phyloP scores from a whole-genome alignment of 2,113 vertebrate genomes.

The Gambusia holbrooki region DNA sequence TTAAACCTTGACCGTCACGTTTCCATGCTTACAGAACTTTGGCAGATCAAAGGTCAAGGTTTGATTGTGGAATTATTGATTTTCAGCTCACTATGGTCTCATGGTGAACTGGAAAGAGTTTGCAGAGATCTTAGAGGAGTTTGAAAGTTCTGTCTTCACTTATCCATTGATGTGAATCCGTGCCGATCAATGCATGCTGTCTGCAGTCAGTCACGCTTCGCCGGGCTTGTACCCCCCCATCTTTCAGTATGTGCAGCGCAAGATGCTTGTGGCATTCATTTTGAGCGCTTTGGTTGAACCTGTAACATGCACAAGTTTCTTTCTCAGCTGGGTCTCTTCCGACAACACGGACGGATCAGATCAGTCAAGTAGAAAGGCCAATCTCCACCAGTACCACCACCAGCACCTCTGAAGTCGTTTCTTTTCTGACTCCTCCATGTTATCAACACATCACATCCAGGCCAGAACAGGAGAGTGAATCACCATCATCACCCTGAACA shows the following conservation, averaged over 20 bases:
- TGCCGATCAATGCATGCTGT: too few species aligned
- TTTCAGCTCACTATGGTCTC: too few species aligned
- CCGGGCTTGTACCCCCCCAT: too few species aligned
- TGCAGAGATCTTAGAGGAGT: too few species aligned
- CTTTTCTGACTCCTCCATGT: slow-evolving; percentile 28
- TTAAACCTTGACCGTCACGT: too few species aligned
- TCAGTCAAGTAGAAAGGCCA: slow-evolving; percentile 45
- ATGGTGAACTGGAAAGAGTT: too few species aligned
- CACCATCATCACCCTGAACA: slow-evolving; percentile 36
- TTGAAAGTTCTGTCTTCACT: too few species aligned
- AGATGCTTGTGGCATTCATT: slow-evolving; percentile 8
- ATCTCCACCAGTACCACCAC: background rate
- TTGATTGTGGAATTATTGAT: too few species aligned
- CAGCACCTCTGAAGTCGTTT: background rate
- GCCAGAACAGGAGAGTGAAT: slow-evolving; percentile 46
- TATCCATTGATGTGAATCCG: too few species aligned
- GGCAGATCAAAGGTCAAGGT: too few species aligned
- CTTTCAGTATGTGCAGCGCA: background rate
- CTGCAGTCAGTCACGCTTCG: too few species aligned
- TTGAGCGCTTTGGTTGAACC: slow-evolving; percentile 2
- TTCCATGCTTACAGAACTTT: too few species aligned
- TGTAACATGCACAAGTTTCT: slow-evolving; percentile 17
- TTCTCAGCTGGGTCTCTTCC: slow-evolving; percentile 16
- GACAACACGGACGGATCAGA: slow-evolving; percentile 5
- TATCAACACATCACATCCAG: slow-evolving; percentile 22